Base-by-base conservation (phyloP, 1,140 invertebrate genomes). In the Trichomalopsis sarcophagae region DNA sequence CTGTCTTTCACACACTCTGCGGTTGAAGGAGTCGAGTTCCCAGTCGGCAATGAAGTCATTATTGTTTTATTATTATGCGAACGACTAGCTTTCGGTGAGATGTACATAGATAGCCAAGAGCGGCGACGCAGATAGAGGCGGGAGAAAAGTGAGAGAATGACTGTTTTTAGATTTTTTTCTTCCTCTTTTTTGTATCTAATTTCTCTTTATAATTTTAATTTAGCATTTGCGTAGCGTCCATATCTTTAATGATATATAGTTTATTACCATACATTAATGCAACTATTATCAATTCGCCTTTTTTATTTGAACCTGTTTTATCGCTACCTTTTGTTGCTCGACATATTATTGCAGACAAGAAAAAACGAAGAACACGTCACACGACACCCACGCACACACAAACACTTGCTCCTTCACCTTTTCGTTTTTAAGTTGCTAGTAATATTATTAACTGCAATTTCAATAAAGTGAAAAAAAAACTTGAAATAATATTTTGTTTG, bases 1-100 rank as follows among this genome's bases (percentile, higher is more conserved):
- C 91, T 92, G 91, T 92, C 91, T 92, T 92, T 92, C 91, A 91
- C 89, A 91, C 89, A 91, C 89, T 91, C 87, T 89, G 88, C 88
- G 90, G 87, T 91, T 88, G 88, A 88, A 89, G 86, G 84, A 89
- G 90, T 89, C 90, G 91, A 90, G 91, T 89, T 92, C 89, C 89
- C 90, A 88, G 87, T 84, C 76, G 81, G 69, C 88, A 85, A 77
- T 87, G 55, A 84, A 85, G 78, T 87, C 85, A 86, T 74, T 82
- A 86, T 85, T 86, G 74, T 79, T 86, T 79, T 86, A 79, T 82
- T 86, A 27, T 27, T 86, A 86, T 86, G 76, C 74, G 66, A 62
- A 80, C 27, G 76, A 86, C 75, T 86, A 69, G 81, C 73, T 86
- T 82, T 86, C 30, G 81, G 23, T 83, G 68, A 74, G 40, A 79